Evolutionary conservation across 2,888 invertebrate genomes (phyloP).

Genomic region (Chironomus riparius): DNA sequence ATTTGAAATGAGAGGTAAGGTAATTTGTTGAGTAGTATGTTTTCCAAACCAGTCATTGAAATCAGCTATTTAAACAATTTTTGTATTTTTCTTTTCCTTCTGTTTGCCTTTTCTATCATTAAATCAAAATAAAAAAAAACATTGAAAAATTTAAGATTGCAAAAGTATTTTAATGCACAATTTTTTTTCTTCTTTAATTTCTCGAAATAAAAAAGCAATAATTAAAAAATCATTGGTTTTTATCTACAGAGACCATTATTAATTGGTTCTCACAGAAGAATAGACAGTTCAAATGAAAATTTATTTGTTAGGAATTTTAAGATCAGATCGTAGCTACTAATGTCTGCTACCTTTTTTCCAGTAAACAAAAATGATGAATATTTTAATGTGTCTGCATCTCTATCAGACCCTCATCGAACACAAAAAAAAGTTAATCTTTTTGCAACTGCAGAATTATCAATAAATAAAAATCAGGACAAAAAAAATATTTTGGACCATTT

Average conservation of each 20-base stretch:
- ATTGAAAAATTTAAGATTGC: too few species aligned
- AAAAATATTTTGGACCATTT: not conserved
- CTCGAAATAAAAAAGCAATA: too few species aligned
- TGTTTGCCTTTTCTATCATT: not conserved
- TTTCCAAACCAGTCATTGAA: not conserved
- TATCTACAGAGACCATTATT: not conserved
- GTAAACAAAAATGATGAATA: not conserved
- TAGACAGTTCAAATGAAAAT: not conserved
- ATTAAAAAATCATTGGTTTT: too few species aligned
- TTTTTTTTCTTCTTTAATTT: too few species aligned
- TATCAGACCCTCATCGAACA: not conserved
- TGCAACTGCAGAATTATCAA: slow-evolving; percentile 23
- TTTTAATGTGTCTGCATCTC: not conserved
- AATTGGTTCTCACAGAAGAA: not conserved
- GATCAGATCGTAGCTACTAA: not conserved
- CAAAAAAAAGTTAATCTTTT: not conserved
- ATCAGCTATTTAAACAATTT: not conserved
- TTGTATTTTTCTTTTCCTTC: not conserved
- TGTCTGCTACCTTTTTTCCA: slow-evolving; percentile 1
- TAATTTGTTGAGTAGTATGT: not conserved
- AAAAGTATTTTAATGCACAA: too few species aligned
- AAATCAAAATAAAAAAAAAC: too few species aligned
- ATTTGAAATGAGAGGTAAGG: not conserved
- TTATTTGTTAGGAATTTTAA: not conserved
- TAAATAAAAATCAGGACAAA: not conserved